Conservation (phyloP, 2,113 vertebrate genomes). For the Cinclus mexicanus region DNA sequence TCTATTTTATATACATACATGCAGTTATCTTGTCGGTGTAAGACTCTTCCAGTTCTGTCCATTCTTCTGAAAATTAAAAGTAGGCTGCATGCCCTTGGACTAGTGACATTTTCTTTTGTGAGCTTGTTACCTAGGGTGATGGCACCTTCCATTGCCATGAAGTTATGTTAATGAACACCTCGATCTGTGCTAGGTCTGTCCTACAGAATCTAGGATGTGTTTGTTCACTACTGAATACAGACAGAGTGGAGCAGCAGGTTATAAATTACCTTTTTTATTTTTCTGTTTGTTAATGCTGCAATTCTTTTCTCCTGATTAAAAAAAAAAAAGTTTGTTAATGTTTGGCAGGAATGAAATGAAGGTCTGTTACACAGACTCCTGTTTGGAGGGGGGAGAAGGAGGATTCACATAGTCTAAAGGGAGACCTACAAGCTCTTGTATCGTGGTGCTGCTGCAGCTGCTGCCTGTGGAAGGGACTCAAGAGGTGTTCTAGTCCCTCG, state of each 20-base stretch:
- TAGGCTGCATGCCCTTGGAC: background rate
- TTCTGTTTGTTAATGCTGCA: conserved; percentile 46
- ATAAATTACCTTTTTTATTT: conserved; percentile 55
- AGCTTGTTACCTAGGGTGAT: conserved; percentile 34
- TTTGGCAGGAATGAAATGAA: conserved; percentile 41
- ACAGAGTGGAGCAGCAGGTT: conserved; percentile 15
- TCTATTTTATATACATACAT: background rate
- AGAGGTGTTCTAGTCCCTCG: background rate
- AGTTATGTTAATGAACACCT: conserved; percentile 50
- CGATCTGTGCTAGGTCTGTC: background rate
- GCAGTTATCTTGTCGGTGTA: background rate
- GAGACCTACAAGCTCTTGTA: background rate
- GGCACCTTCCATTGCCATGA: background rate
- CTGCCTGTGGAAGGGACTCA: background rate
- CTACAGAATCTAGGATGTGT: background rate
- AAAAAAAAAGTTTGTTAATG: conserved; percentile 8
- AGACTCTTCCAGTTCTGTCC: background rate
- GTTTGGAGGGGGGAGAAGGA: background rate
- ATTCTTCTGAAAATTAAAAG: background rate
- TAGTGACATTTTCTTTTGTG: background rate
- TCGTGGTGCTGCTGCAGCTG: background rate
- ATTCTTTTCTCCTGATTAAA: background rate
- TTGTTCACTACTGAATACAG: conserved; percentile 12
- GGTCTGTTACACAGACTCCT: background rate
- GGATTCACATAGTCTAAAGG: background rate